Base-by-base conservation (phyloP, 2,797 vertebrate species). In the Dryobates pubescens region DNA sequence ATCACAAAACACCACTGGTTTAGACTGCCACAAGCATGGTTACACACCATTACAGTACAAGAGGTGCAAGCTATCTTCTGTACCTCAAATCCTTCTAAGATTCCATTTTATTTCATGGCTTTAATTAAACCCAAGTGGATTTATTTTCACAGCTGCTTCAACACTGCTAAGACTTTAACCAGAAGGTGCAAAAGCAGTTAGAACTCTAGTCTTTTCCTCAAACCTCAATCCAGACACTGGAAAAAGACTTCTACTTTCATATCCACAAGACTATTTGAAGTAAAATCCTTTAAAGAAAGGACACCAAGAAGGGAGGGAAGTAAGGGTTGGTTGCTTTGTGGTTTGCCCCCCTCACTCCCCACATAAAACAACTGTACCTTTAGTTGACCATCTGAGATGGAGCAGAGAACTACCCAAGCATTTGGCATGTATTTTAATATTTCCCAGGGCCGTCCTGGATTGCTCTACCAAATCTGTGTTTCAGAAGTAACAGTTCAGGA, bases 141-240 rank as follows among this genome's bases (percentile, higher is more conserved):
- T 83, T 65, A 47, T 56, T 81, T 83, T 79, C 67, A 83, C 41
- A 83, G 41, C 57, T 83, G 27, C 53, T 86, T 85, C 70, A 91
- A 34, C 29, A 67, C 7, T 49, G 23, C n/a, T 53, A 73, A 58
- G 65, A 81, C 29, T 78, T 86, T 32, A 76, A 65, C 12, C 23
- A 78, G 29, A 43, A 85, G 24, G 15, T 49, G 11, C 17, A 89
- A 73, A 70, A 67, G 47, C 59, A 85, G 22, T 22, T 4, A 62
- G 23, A 63, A 27, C 41, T 85, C 5, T 1, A 82, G 4, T 34
- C 19, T 80, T 57, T 57, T 36, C 51, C 26, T 78, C 70, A 70
- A 91, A 79, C 5, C 23, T 68, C 61, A 56, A 86, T 68, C 61
- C 51, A 88, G 59, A 65, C 26, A 59, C 17, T 14, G 9, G 27